These are phyloP conservation scores for Epinotia bilunana DNA, from an alignment of 2,888 invertebrate genomes.

Conservation along the genomic window DNA sequence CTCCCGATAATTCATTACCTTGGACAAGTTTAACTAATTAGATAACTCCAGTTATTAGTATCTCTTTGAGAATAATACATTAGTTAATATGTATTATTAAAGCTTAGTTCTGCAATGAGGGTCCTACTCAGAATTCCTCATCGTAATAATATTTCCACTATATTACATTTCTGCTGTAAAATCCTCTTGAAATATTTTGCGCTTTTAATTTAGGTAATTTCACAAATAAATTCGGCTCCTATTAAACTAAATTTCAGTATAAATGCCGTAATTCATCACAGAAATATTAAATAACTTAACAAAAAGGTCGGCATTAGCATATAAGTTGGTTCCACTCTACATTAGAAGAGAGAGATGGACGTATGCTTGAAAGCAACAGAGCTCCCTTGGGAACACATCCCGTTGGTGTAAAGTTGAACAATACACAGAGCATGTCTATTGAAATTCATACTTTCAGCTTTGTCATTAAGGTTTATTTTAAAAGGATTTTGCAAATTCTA, in stretches of 20 bases:
- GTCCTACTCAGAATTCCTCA: no score
- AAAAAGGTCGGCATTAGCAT: constrained; percentile 30
- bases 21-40: no score
- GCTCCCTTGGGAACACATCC: not conserved
- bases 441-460: not conserved
- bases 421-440: not conserved
- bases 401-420: not conserved
- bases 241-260: not conserved
- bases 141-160: no score
- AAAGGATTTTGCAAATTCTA: not conserved
- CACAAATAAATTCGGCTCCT: not conserved
- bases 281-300: constrained; percentile 1
- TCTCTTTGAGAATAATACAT: no score
- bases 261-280: not conserved
- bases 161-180: not conserved
- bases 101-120: no score
- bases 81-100: no score
- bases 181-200: not conserved
- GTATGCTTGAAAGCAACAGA: not conserved
- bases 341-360: not conserved
- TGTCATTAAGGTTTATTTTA: not conserved
- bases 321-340: constrained; percentile 17
- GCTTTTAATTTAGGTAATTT: not conserved
- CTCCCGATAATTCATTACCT: no score
- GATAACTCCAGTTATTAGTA: no score